Conservation (phyloP, 2,888 invertebrate genomes). For the Enchytraeus crypticus region DNA sequence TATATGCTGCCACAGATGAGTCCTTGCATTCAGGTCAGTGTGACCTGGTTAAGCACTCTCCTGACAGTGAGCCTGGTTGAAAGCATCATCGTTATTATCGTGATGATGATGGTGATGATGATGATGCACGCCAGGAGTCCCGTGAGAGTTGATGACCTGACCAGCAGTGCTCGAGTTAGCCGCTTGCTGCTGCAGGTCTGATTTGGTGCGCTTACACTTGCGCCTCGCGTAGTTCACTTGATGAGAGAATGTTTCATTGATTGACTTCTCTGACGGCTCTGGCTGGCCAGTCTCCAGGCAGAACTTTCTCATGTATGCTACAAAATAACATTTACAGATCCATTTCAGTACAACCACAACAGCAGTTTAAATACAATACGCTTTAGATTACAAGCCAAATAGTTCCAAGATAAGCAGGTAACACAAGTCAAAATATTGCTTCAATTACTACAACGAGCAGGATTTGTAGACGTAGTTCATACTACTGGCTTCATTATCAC, state of each 20-base stretch:
- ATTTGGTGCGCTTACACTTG: slow-evolving; percentile 16
- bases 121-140: no score
- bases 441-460: no score
- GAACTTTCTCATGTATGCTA: slow-evolving; percentile 21
- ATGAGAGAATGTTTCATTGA: slow-evolving; percentile 20
- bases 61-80: slow-evolving; percentile 5
- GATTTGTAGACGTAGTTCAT: no score
- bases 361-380: no score
- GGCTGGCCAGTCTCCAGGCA: slow-evolving; percentile 16
- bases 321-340: no score
- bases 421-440: no score
- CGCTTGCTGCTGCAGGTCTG: background rate
- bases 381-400: no score
- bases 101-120: slow-evolving; percentile 2
- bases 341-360: no score
- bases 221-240: slow-evolving; percentile 20
- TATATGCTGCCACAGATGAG: no score
- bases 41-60: background rate
- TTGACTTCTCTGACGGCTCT: slow-evolving; percentile 18
- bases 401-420: no score
- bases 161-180: background rate
- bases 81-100: slow-evolving; percentile 3
- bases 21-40: no score
- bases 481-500: no score
- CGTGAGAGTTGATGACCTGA: background rate